Percentiles rank a stretch among this genome's conserved stretches.
These are phyloP conservation scores for Anorthoa munda DNA, from an alignment of 2,888 invertebrate species.

Conservation along the genomic window DNA sequence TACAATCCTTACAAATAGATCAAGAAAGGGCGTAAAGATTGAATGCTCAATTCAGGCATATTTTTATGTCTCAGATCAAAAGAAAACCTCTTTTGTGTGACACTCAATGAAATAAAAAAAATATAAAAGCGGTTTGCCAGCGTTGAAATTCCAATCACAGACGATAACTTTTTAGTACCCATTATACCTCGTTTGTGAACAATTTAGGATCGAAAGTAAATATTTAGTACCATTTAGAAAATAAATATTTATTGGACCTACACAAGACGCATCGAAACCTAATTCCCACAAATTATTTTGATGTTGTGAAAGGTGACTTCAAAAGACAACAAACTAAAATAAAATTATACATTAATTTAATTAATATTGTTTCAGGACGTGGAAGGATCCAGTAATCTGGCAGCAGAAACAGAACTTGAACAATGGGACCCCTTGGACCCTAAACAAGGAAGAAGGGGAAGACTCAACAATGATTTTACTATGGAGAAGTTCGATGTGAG, in stretches of 20 bases:
- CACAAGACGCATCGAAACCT: not conserved
- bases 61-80: not conserved
- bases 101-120: not conserved
- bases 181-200: not conserved
- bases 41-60: not conserved
- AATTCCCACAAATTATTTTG: not conserved
- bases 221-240: constrained; percentile 3
- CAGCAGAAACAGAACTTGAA: constrained; percentile 76
- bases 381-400: constrained; percentile 75
- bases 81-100: too few relatives aligned
- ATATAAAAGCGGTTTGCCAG: too few relatives aligned
- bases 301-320: too few relatives aligned
- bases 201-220: constrained; percentile 20
- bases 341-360: too few relatives aligned
- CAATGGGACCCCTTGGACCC: constrained; percentile 77
- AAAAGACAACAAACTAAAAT: too few relatives aligned
- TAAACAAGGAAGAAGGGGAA: constrained; percentile 74
- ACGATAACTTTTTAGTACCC: constrained; percentile 21
- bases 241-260: constrained; percentile 23
- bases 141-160: constrained; percentile 2
- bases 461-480: constrained; percentile 71
- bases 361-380: constrained; percentile 75
- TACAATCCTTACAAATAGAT: too few relatives aligned
- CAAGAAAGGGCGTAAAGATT: too few relatives aligned
- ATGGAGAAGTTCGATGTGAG: constrained; percentile 82